These are phyloP conservation scores for Agonopterix subpropinquella DNA, from an alignment of 2,888 invertebrate species.

Conservation along the genomic window DNA sequence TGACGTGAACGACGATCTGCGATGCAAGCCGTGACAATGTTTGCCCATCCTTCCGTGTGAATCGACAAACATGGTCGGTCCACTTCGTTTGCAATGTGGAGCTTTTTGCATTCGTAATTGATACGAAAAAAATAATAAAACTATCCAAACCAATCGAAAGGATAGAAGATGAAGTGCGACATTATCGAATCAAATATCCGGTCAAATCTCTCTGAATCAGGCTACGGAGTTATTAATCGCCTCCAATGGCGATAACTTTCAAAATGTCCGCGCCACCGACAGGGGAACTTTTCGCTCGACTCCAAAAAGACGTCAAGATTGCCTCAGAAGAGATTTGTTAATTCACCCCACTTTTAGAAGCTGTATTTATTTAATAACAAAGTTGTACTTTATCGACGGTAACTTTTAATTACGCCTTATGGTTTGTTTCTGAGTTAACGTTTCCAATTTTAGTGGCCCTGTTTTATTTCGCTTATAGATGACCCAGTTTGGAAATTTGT, in stretches of 20 bases:
- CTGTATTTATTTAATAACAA: slow-evolving; percentile 49
- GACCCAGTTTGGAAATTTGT: background rate
- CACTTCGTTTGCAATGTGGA: too few relatives aligned
- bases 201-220: background rate
- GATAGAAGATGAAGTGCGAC: too few relatives aligned
- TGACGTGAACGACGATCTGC: too few relatives aligned
- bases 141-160: too few relatives aligned
- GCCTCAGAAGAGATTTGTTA: slow-evolving; percentile 15
- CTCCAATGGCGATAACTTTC: slow-evolving; percentile 4
- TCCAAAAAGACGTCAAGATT: slow-evolving; percentile 22
- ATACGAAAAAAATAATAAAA: too few relatives aligned
- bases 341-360: slow-evolving; percentile 22
- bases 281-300: slow-evolving; percentile 19
- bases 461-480: background rate
- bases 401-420: slow-evolving; percentile 49
- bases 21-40: too few relatives aligned
- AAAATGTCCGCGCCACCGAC: slow-evolving; percentile 1
- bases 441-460: background rate
- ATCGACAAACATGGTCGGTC: too few relatives aligned
- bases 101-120: too few relatives aligned
- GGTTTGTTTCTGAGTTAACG: background rate
- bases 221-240: slow-evolving; percentile 8
- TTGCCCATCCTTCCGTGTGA: too few relatives aligned
- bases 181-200: background rate
- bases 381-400: slow-evolving; percentile 33